These are phyloP conservation scores for Acromyrmex echinatior DNA, from an alignment of 1,140 invertebrate species.

Conservation along the genomic window DNA sequence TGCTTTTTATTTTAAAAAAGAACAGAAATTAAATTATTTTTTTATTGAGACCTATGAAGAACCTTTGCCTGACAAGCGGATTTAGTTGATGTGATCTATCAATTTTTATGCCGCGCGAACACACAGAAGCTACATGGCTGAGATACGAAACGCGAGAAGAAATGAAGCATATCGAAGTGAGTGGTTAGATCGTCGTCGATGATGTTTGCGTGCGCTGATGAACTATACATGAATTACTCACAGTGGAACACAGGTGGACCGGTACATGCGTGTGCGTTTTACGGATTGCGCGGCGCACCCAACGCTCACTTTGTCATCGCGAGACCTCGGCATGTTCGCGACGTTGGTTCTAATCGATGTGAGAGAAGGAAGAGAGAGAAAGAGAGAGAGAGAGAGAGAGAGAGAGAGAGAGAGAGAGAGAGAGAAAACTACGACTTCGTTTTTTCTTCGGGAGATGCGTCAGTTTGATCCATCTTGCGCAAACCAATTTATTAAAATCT, in stretches of 20 bases:
- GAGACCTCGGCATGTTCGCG: constrained; percentile 75
- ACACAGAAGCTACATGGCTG: constrained; percentile 28
- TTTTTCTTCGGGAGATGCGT: not conserved
- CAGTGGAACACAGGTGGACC: constrained; percentile 69
- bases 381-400: constrained; percentile 40
- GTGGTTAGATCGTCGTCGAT: constrained; percentile 52
- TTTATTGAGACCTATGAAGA: too few relatives aligned
- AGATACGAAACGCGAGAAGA: constrained; percentile 52
- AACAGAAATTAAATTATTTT: not conserved
- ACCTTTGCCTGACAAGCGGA: not conserved
- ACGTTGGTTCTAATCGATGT: constrained; percentile 49
- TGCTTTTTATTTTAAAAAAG: not conserved
- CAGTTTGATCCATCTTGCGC: constrained; percentile 17
- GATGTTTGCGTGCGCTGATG: constrained; percentile 59
- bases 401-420: not conserved
- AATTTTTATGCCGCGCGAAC: not conserved
- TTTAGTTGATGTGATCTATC: constrained; percentile 9
- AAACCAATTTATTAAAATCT: constrained; percentile 6
- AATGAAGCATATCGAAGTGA: constrained; percentile 67
- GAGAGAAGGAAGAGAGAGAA: constrained; percentile 32
- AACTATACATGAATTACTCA: constrained; percentile 61
- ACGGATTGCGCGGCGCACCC: constrained; percentile 76
- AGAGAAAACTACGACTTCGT: constrained; percentile 37
- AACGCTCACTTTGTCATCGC: constrained; percentile 82
- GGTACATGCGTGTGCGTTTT: constrained; percentile 55